Evolutionary conservation across 1,140 invertebrate species (phyloP), one percentile per base, ranked within the genome.

Genomic region (Listronotus bonariensis): DNA sequence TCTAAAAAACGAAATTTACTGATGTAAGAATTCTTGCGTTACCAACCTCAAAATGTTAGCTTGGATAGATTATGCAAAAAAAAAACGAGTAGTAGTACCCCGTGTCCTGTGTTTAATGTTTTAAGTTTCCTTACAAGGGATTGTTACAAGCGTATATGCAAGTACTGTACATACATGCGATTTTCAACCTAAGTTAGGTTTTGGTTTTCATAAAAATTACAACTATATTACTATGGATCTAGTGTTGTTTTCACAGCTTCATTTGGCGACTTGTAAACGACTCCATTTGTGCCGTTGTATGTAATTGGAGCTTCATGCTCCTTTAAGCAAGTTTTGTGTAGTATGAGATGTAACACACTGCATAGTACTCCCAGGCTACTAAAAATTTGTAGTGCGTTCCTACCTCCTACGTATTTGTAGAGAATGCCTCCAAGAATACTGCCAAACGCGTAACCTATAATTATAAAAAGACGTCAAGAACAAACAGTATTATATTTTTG

Each of bases 341-440:
- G 34, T 31, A 81, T 56, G 10, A 81, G 72, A 70, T 88, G 87
- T 0, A 72, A 66, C 7, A 87, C 67, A 34, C 84, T 81, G 15
- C 84, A 81, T 17, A 83, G 51, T 1, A 82, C 59, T 5, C 85
- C 84, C 0, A 82, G 61, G 1, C 67, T 68, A 40, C 83, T 79
- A 69, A 85, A 87, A 65, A 85, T 81, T 63, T 79, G 79, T 34
- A 87, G 81, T 0, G 86, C 82, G 6, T 66, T 65, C 26, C 75
- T 76, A 6, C 86, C 87, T 6, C 85, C 86, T 34, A 83, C 68
- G 55, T 79, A 76, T 63, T 84, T 82, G 52, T 86, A 86, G 41
- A 87, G 73, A 26, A 85, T 67, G 40, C 87, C 87, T 17, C 86
- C 85, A 3, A 86, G 70, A 2, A 88, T 68, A 62, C 85, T 86